A percentile compares a stretch with the other conserved stretches of the same genome.
Evolutionary conservation across 1,140 invertebrate genomes (phyloP).

Genomic region (Batillaria attramentaria): DNA sequence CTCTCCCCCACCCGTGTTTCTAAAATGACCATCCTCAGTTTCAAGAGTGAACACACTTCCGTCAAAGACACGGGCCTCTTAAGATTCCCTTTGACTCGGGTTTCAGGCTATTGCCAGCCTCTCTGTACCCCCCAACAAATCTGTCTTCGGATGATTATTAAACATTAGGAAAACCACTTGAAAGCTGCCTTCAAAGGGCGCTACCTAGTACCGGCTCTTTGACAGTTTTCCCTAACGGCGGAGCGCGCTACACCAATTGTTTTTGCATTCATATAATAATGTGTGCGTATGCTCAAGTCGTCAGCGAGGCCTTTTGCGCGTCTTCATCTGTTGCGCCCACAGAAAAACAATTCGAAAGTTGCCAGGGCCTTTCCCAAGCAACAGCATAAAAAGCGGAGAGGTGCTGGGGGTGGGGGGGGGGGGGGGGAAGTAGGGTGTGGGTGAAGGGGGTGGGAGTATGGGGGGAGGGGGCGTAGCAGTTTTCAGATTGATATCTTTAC

Average conservation of each 20-base stretch:
- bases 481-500: slow-evolving; percentile 12
- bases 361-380: too few species aligned
- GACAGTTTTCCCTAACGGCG: not conserved
- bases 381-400: too few species aligned
- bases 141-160: slow-evolving; percentile 22
- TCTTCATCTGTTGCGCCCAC: not conserved
- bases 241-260: not conserved
- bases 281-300: slow-evolving; percentile 3
- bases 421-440: not conserved
- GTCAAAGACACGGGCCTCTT: too few species aligned
- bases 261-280: slow-evolving; percentile 14
- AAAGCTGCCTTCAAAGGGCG: slow-evolving; percentile 15
- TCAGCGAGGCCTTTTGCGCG: not conserved
- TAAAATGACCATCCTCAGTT: too few species aligned
- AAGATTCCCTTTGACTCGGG: too few species aligned
- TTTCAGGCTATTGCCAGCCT: too few species aligned
- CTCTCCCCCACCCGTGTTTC: too few species aligned
- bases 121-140: not conserved
- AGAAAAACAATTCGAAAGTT: too few species aligned
- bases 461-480: not conserved
- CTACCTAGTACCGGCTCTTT: not conserved
- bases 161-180: slow-evolving; percentile 17
- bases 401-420: not conserved
- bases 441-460: not conserved
- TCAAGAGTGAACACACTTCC: too few species aligned